Evolutionary conservation across 1,140 invertebrate species (phyloP).

Genomic region (Onthophagus taurus): DNA sequence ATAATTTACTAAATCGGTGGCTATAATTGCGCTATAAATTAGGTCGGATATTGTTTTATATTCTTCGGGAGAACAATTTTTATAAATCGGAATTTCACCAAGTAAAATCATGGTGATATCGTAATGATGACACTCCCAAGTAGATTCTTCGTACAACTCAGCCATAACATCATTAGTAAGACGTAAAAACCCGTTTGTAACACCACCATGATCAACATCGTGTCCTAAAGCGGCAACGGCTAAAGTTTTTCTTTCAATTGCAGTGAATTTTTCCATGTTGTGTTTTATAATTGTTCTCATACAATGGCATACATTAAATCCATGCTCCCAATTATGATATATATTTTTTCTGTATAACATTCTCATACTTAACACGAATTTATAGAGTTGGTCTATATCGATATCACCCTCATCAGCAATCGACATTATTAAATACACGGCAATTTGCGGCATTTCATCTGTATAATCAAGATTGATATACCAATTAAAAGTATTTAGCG

Average conservation of each 20-base stretch:
- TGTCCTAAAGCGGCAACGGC: constrained; percentile 43
- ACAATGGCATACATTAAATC: constrained; percentile 43
- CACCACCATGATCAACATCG: constrained; percentile 44
- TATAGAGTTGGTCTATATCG: constrained; percentile 27
- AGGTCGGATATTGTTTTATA: constrained; percentile 27
- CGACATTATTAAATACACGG: constrained; percentile 39
- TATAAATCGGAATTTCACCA: constrained; percentile 22
- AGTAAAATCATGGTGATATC: constrained; percentile 40
- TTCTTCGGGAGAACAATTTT: not conserved
- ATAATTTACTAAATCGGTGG: constrained; percentile 43
- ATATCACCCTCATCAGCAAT: constrained; percentile 34
- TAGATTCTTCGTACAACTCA: constrained; percentile 40
- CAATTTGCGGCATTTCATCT: constrained; percentile 37
- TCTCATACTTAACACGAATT: constrained; percentile 39
- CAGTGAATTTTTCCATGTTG: constrained; percentile 38
- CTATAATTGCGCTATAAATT: constrained; percentile 41
- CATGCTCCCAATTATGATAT: constrained; percentile 46
- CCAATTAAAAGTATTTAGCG: constrained; percentile 40
- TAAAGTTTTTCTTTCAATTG: constrained; percentile 38
- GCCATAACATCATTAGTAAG: constrained; percentile 38
- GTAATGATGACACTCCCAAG: constrained; percentile 44
- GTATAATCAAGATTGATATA: constrained; percentile 38
- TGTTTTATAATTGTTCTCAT: constrained; percentile 42
- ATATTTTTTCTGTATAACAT: constrained; percentile 38
- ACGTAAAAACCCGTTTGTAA: constrained; percentile 43